Percentiles rank a stretch among this genome's conserved stretches.
Evolutionary conservation across 2,797 vertebrate genomes (phyloP).

Genomic region (Sternotherus odoratus): DNA sequence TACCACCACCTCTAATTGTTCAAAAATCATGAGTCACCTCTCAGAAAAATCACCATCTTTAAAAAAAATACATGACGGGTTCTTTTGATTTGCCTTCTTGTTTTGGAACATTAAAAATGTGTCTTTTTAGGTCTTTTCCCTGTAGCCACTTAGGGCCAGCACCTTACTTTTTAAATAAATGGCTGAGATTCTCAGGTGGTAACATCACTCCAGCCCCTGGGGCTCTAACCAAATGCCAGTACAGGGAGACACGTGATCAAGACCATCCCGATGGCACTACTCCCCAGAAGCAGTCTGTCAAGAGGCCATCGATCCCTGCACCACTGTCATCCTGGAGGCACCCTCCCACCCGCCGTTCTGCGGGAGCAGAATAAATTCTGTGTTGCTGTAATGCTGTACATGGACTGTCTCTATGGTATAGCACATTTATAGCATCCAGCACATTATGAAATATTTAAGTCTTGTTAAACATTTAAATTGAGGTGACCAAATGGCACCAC

Average conservation of each 20-base stretch:
- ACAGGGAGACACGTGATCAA: neutral
- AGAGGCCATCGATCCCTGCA: fast-evolving
- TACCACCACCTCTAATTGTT: neutral
- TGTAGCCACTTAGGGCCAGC: neutral
- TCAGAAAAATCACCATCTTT: neutral
- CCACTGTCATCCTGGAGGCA: neutral
- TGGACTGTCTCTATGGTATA: fast-evolving
- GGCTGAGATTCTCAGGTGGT: neutral
- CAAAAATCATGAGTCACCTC: neutral
- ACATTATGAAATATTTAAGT: neutral
- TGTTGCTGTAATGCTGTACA: fast-evolving
- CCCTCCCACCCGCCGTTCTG: fast-evolving
- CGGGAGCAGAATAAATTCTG: neutral
- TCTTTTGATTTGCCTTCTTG: neutral
- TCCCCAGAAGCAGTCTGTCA: neutral
- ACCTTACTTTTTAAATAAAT: neutral
- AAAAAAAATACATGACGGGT: neutral
- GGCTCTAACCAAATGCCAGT: neutral
- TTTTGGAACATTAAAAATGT: neutral
- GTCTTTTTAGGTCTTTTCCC: neutral
- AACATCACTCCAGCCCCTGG: neutral
- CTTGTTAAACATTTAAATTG: neutral
- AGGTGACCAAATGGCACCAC: neutral
- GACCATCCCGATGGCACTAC: neutral
- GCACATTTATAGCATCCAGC: fast-evolving